Base-by-base conservation (phyloP, 2,888 invertebrate species). In the Andrena chrysosceles region DNA sequence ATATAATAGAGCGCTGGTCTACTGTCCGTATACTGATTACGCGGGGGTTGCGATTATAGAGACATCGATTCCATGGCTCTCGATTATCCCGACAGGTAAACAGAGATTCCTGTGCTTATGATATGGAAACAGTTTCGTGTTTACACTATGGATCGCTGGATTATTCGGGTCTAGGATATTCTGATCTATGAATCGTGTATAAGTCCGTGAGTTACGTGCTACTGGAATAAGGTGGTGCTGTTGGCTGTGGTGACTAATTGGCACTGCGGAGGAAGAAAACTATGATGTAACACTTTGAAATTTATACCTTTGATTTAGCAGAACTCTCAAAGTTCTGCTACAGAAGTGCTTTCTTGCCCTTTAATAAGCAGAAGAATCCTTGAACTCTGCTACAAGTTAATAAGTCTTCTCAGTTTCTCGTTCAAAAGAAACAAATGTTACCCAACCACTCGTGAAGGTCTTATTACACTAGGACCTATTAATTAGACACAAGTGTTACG, bases 11-110 rank as follows among this genome's bases (percentile, higher is more conserved):
- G n/a, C 31, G 59, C 48, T 59, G 42, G 59, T 60, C 56, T 56
- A 56, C 23, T 42, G 70, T 48, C 70, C 70, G 13, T 42, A 70
- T 70, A 70, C 70, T 60, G 70, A 42, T 70, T 60, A 70, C 42
- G 48, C 7, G n/a, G 70, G 70, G 60, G 48, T 0, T 48, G 20
- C 70, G 59, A 70, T 60, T 70, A 70, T 60, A 20, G 59, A 70
- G 70, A 60, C 70, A 70, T 70, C 42, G 70, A 70, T 70, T 60
- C 70, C 35, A 70, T 70, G 42, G 10, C 59, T 70, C 70, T 70
- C 70, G 59, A 70, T 70, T 70, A 70, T 70, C 70, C 70, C n/a
- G 70, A 70, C 70, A 70, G 70, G 56, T 70, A 70, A 70, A 70
- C 70, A 70, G 48, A 31, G 70, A 60, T 59, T 42, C 70, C 20